Evolutionary conservation across 1,140 invertebrate species (phyloP), one percentile per base, ranked within the genome.

Genomic region (Radopholus similis): DNA sequence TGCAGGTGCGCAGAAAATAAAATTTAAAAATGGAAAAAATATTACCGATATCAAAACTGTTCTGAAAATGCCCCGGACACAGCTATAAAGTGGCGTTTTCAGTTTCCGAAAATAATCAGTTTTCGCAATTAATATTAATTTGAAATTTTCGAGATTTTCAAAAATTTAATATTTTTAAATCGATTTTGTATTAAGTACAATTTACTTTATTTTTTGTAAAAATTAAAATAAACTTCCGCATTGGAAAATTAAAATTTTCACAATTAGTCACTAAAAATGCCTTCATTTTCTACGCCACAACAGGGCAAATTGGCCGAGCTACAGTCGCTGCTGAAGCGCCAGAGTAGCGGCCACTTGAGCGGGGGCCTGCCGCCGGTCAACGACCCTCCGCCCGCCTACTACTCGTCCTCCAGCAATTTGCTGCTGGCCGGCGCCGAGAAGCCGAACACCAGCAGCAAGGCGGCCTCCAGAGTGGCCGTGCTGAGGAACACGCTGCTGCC

Each of bases 301-400:
- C 21, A 72, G 71, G 2, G 15, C 49, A 72, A 74, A 68, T 38
- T 72, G 21, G 37, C 72, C 18, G 71, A 72, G 38, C 37, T 72
- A 23, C 59, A 72, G 49, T 4, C 47, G 55, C 28, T 72, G 30
- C 53, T 72, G 23, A 56, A 30, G 35, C 28, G 21, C 26, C 23
- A 55, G 8, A 4, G 21, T 21, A 26, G 11, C 9, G 34, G 28
- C 4, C 21, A 13, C 42, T 6, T 13, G 13, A 30, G 13, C 23
- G 47, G 8, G 30, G 35, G n/a, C 15, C 30, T 47, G 44, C 38
- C 68, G 23, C 11, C 37, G 11, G 13, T 44, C 30, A 59, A 69
- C 44, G 55, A 32, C 18, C 72, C 72, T n/a, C 72, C 71, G 32
- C 72, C 71, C 26, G 72, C 73, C 8, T 71, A 75, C 56, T 4